These are phyloP conservation scores for Tychaedon coryphoeus DNA, from an alignment of 2,113 vertebrate genomes.

Conservation along the genomic window DNA sequence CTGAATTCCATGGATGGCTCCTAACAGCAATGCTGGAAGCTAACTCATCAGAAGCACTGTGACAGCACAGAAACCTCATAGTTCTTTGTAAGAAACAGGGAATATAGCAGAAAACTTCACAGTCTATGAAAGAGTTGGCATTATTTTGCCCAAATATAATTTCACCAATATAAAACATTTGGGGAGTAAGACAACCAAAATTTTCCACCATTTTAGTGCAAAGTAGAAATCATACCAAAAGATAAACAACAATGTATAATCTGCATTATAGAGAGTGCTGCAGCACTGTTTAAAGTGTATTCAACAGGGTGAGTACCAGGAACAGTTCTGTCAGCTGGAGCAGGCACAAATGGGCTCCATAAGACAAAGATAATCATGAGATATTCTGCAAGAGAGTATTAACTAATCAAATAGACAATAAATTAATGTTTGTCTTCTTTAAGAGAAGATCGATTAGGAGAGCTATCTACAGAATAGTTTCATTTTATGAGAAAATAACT, in stretches of 20 bases:
- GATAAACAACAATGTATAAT: background rate
- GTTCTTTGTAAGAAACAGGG: background rate
- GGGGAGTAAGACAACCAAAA: background rate
- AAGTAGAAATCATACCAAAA: background rate
- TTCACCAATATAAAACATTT: background rate
- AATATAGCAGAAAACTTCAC: background rate
- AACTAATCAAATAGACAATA: background rate
- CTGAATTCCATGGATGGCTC: background rate
- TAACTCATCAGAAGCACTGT: background rate
- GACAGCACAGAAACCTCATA: background rate
- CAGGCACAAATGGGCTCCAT: background rate
- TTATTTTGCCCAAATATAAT: background rate
- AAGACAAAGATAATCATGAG: background rate
- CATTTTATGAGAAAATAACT: background rate
- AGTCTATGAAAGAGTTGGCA: background rate
- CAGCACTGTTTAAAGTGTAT: background rate
- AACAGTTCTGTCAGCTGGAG: background rate
- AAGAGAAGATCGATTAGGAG: background rate
- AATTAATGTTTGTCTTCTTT: background rate
- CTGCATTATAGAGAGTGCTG: background rate
- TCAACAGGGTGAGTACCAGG: background rate
- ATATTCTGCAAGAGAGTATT: background rate
- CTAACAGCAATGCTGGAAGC: background rate
- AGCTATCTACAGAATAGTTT: background rate
- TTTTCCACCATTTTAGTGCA: background rate